These are phyloP conservation scores for Drosophila sp. DNA, from an alignment of 1,140 invertebrate species.

Conservation along the genomic window DNA sequence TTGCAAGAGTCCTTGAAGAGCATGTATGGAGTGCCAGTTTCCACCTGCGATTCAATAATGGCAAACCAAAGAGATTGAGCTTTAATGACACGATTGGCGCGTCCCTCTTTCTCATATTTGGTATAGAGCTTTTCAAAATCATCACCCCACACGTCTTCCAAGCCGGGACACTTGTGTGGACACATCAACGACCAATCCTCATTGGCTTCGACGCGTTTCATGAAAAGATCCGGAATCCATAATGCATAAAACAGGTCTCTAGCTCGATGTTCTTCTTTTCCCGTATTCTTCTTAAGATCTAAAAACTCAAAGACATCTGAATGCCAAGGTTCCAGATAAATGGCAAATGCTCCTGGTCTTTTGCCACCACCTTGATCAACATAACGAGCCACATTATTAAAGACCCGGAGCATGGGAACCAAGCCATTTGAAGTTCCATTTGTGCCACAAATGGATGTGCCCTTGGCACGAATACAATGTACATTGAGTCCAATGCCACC, in stretches of 20 bases:
- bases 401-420: slow-evolving; percentile 98
- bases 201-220: slow-evolving; percentile 96
- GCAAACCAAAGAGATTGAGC: slow-evolving; percentile 97
- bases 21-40: slow-evolving; percentile 99
- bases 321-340: slow-evolving; percentile 99
- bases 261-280: slow-evolving; percentile 96
- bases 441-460: slow-evolving; percentile 96
- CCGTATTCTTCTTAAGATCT: slow-evolving; percentile 97
- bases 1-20: slow-evolving; percentile 99
- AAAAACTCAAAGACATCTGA: slow-evolving; percentile 98
- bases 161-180: slow-evolving; percentile 95
- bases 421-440: slow-evolving; percentile 98
- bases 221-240: slow-evolving; percentile 99
- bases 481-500: slow-evolving; percentile 99
- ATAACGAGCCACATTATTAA: slow-evolving; percentile 98
- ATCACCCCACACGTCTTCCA: slow-evolving; percentile 96
- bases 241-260: slow-evolving; percentile 99
- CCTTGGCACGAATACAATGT: slow-evolving; percentile 97
- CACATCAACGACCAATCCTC: slow-evolving; percentile 98
- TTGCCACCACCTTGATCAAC: slow-evolving; percentile 99
- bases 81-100: slow-evolving; percentile 90
- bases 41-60: slow-evolving; percentile 97
- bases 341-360: slow-evolving; percentile 98
- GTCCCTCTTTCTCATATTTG: slow-evolving; percentile 94
- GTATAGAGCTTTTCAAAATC: slow-evolving; percentile 96